A percentile compares a stretch with the other conserved stretches of the same genome.
Conservation (phyloP, 2,113 vertebrate genomes). For the Otus sunia region DNA sequence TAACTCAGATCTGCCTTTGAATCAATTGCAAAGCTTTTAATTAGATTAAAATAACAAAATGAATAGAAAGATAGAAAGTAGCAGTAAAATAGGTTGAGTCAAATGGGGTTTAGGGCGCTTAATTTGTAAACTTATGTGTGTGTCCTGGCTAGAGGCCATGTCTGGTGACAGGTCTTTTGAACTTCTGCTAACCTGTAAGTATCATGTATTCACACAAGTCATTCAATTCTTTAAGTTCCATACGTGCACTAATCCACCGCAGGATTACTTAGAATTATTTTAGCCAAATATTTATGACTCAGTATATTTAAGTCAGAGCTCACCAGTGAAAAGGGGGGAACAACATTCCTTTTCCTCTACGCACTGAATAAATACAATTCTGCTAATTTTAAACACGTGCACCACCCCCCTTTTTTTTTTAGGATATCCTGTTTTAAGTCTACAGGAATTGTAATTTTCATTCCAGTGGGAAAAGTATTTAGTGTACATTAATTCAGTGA, state of each 20-base stretch:
- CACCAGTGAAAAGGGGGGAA: not conserved
- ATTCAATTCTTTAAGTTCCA: not conserved
- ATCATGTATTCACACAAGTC: not conserved
- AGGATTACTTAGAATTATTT: slow-evolving; percentile 27
- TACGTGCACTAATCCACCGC: slow-evolving; percentile 17
- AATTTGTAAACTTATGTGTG: not conserved
- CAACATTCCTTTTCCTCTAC: not conserved
- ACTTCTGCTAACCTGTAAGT: not conserved
- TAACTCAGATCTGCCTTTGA: not conserved
- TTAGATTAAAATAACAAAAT: slow-evolving; percentile 6
- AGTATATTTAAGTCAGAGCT: slow-evolving; percentile 24
- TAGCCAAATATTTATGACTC: slow-evolving; percentile 53
- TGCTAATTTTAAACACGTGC: not conserved
- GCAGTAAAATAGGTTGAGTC: not conserved
- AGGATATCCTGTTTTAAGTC: not conserved
- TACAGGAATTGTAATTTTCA: not conserved
- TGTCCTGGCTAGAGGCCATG: not conserved
- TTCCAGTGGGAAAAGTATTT: not conserved
- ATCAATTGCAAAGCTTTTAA: not conserved
- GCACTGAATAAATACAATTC: not conserved
- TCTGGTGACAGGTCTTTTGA: slow-evolving; percentile 4
- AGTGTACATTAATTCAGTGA: not conserved
- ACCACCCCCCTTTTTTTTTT: not conserved
- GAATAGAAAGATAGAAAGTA: slow-evolving; percentile 6
- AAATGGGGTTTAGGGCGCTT: not conserved